Evolutionary conservation across 1,140 invertebrate genomes (phyloP), one percentile per base, ranked within the genome.

Genomic region (Luehdorfia chinensis): DNA sequence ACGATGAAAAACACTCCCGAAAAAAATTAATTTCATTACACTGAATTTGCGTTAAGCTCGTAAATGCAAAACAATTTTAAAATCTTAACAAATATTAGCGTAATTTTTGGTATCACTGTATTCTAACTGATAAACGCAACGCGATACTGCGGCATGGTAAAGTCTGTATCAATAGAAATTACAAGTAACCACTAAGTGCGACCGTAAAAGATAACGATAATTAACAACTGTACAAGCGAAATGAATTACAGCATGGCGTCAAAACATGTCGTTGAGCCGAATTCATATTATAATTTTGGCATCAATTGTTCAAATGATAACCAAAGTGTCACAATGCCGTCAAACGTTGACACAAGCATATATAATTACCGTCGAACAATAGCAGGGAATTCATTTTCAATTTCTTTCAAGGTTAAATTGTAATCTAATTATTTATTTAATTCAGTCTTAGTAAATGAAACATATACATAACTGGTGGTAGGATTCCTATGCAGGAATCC

Each of bases 201-300:
- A 13, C 30, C 34, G 18, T 37, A 19, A 16, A 12, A 37, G 34
- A 37, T 37, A 37, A 37, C 34, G 34, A 37, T 37, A 37, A 21
- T 13, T 37, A 34, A 19, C 14, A 37, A n/a, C 4, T 9, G 5
- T 5, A 18, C n/a, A 6, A 23, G 1, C 9, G 6, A 21, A 21
- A 6, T 21, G 19, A 21, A 21, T n/a, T n/a, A n/a, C n/a, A 37
- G 16, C 7, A 37, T 11, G 11, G 18, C n/a, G 18, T 11, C 34
- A 1, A 21, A 6, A 21, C 9, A 9, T 11, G 12, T 11, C 15
- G 11, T 18, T 19, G 34, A 37, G n/a, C 34, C 21, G 18, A 37
- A 21, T n/a, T 37, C 18, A 9, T 37, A 16, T 37, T 21, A 3
- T n/a, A 19, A 5, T 23, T 11, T 19, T 37, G n/a, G n/a, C 18